Base-by-base conservation (phyloP, 2,888 invertebrate genomes). In the Lamellibrachia satsuma region DNA sequence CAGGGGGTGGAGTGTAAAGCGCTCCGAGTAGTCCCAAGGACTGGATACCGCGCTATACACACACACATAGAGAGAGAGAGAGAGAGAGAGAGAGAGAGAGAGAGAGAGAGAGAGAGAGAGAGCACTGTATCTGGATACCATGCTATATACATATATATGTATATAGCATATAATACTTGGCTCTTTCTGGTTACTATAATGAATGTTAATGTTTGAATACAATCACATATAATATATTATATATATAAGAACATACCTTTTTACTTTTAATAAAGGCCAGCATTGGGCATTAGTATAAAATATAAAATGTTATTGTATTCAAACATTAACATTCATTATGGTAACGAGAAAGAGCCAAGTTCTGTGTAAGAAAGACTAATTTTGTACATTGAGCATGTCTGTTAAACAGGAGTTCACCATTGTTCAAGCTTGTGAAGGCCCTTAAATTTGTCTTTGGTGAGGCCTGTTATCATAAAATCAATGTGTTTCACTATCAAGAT, bases 401-500 rank as follows among this genome's bases (percentile, higher is more conserved):
- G 22, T 15, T 75, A 75, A 75, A 75, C n/a, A 75, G 75, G 75
- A 11, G 75, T 22, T 75, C 22, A 75, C 75, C 22, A 75, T 75
- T 75, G 75, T 75, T 75, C 75, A 75, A 55, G 55, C 55, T 55
- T 55, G 55, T 55, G 55, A 9, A 55, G 3, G 75, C 75, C 75
- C 75, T 75, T 6, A 75, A 15, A 75, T 75, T 75, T 75, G 75
- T 75, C 75, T 75, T 39, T 39, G 39, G 75, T 15, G n/a, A n/a
- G 75, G 75, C 22, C 11, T 75, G 75, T 75, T 75, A 75, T 75
- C 75, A 75, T 75, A 75, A 75, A 75, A 75, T 75, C 75, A 75
- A 22, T 75, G 75, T 75, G 22, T 75, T 75, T 75, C 75, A 75
- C 75, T 75, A 75, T n/a, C n/a, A n/a, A 75, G 75, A 75, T 22